Base-by-base conservation (phyloP, 2,888 invertebrate genomes). In the Mimachlamys varia region DNA sequence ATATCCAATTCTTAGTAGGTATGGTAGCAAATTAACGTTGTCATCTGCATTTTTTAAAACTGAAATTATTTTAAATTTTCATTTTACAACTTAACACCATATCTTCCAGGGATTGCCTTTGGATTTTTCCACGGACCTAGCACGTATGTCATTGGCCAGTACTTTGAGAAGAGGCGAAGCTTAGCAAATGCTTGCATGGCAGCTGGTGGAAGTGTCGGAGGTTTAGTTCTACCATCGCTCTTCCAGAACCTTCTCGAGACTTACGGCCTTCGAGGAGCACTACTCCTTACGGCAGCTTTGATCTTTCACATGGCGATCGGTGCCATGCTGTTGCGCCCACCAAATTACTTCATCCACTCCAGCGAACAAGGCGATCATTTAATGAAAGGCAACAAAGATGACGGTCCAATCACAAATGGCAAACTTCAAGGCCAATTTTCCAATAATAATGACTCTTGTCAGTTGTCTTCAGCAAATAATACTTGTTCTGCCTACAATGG, bases 131-230 rank as follows among this genome's bases (percentile, higher is more conserved):
- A 90, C 53, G 90, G 90, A 87, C 90, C 90, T 27, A 44, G 87
- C 50, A 53, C 76, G 12, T 89, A 88, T 87, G 33, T 90, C 13
- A 89, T 58, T 15, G 87, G 89, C 5, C 58, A 27, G 50, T 92
- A 92, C 55, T 92, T 92, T 88, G 90, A 90, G 19, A 91, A 92
- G 62, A 91, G 88, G 76, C 49, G 90, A 37, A 89, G 89, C 22
- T 38, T 92, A 49, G 92, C 92, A 22, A 89, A 87, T 33, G 90
- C 89, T 2, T 62, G 90, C 44, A 10, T 89, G 15, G 87, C 89
- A 22, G 88, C 92, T 3, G 88, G 76, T 27, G 89, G 90, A 22
- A 92, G 92, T 90, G 87, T 92, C 15, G 92, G 92, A 3, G 89
- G 89, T 17, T 49, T 91, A 22, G 53, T 92, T 19, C 49, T 91